phyloP scores from a whole-genome alignment of 2,113 vertebrate species.

The Neotragus moschatus region DNA sequence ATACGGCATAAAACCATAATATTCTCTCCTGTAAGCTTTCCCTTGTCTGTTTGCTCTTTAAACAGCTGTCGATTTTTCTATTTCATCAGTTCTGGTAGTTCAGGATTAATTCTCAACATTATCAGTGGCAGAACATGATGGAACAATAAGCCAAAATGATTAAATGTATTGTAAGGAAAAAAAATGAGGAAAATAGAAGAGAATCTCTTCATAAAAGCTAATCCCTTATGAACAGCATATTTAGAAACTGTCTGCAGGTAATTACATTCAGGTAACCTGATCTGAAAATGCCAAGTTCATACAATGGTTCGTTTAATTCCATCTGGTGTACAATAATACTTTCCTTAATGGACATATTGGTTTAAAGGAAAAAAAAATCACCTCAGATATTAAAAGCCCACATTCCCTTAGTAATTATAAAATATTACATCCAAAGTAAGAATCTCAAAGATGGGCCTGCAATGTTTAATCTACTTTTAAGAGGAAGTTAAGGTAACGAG shows the following conservation, averaged over 20 bases:
- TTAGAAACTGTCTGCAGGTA: slow-evolving; percentile 50
- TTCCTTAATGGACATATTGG: slow-evolving; percentile 50
- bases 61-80: slow-evolving; percentile 53
- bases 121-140: neutral
- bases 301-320: slow-evolving; percentile 52
- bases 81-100: slow-evolving; percentile 36
- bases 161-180: rapidly evolving
- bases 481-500: neutral
- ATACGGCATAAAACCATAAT: neutral
- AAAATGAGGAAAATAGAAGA: neutral
- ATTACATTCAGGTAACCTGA: slow-evolving; percentile 46
- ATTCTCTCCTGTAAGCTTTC: neutral
- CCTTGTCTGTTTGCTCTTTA: slow-evolving; percentile 39
- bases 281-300: slow-evolving; percentile 59
- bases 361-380: slow-evolving; percentile 40
- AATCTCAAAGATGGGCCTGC: slow-evolving; percentile 26
- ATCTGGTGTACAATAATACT: slow-evolving; percentile 38
- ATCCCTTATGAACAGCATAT: slow-evolving; percentile 22
- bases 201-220: slow-evolving; percentile 40
- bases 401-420: slow-evolving; percentile 33
- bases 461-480: slow-evolving; percentile 5
- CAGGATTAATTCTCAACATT: slow-evolving; percentile 49
- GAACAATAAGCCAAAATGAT: slow-evolving; percentile 60
- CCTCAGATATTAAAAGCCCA: neutral
- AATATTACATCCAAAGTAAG: neutral